Conservation (phyloP, 2,113 vertebrate species). For the Larimichthys polyactis region DNA sequence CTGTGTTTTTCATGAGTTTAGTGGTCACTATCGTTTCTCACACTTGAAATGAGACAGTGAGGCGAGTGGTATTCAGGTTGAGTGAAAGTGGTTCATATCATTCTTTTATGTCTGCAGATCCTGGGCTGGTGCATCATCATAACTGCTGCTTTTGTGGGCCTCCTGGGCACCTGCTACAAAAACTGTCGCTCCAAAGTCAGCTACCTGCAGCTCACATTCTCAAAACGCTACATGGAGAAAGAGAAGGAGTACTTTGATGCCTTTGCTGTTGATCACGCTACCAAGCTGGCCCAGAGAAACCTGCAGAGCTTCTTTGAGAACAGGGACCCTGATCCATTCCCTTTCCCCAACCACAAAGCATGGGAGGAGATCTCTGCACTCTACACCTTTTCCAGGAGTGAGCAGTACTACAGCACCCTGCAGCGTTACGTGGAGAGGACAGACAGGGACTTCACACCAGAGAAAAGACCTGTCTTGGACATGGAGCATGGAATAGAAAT, state of each 20-base stretch:
- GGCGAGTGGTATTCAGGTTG: too few relatives aligned
- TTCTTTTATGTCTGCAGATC: constrained; percentile 67
- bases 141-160: constrained; percentile 31
- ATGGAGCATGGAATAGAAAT: constrained; percentile 71
- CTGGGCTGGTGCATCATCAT: constrained; percentile 84
- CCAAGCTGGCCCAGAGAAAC: constrained; percentile 83
- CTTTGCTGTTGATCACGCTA: constrained; percentile 75
- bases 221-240: constrained; percentile 83
- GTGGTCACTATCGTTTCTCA: too few relatives aligned
- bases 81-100: background rate
- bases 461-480: constrained; percentile 82
- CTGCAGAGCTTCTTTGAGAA: constrained; percentile 85
- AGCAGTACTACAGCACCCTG: constrained; percentile 85
- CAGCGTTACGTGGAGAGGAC: constrained; percentile 83
- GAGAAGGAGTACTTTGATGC: constrained; percentile 81
- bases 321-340: constrained; percentile 65
- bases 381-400: constrained; percentile 77
- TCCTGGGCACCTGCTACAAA: constrained; percentile 79
- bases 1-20: too few relatives aligned
- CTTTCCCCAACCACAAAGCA: constrained; percentile 82
- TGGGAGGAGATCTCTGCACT: constrained; percentile 84
- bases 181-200: constrained; percentile 86
- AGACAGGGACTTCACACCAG: constrained; percentile 62
- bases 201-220: constrained; percentile 85
- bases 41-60: too few relatives aligned